Evolutionary conservation across 35 echinoderm and acorn worm genomes (phyloP).

Genomic region (Acanthaster planci): DNA sequence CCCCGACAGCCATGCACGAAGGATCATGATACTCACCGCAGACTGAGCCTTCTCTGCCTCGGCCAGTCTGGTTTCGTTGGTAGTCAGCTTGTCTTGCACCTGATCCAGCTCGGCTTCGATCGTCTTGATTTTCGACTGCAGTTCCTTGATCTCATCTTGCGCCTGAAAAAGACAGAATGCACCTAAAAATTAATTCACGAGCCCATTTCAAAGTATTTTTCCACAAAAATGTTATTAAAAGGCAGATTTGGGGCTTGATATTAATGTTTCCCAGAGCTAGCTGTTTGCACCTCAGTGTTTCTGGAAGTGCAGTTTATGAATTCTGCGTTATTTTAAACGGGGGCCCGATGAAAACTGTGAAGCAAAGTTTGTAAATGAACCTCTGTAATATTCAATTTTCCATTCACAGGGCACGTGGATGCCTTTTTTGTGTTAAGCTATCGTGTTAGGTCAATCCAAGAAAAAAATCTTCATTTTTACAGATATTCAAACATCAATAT

Average conservation of each 20-base stretch:
- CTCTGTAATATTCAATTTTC: too few species aligned
- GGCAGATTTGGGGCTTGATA: not conserved
- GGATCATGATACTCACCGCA: slow-evolving; percentile 58
- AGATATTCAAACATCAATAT: too few species aligned
- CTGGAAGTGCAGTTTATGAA: too few species aligned
- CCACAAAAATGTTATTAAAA: not conserved
- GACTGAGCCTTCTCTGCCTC: slow-evolving; percentile 77
- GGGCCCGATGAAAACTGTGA: too few species aligned
- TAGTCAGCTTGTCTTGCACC: slow-evolving; percentile 62
- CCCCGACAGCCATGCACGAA: too few species aligned
- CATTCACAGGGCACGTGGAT: too few species aligned
- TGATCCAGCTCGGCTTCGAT: slow-evolving; percentile 71
- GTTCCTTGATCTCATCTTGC: slow-evolving; percentile 80
- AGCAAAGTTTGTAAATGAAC: too few species aligned
- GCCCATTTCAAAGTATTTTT: not conserved
- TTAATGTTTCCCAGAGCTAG: not conserved
- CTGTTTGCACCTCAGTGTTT: too few species aligned
- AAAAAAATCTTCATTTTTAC: too few species aligned
- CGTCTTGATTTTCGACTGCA: slow-evolving; percentile 71
- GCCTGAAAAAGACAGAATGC: slow-evolving; percentile 37
- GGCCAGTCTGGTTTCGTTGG: slow-evolving; percentile 50
- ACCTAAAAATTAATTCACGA: not conserved
- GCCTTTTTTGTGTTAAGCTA: too few species aligned
- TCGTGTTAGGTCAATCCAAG: too few species aligned
- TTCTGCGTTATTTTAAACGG: too few species aligned